A percentile compares a stretch with the other conserved stretches of the same genome.
Conservation (phyloP, 2,113 vertebrate species). For the Turnix velox region DNA sequence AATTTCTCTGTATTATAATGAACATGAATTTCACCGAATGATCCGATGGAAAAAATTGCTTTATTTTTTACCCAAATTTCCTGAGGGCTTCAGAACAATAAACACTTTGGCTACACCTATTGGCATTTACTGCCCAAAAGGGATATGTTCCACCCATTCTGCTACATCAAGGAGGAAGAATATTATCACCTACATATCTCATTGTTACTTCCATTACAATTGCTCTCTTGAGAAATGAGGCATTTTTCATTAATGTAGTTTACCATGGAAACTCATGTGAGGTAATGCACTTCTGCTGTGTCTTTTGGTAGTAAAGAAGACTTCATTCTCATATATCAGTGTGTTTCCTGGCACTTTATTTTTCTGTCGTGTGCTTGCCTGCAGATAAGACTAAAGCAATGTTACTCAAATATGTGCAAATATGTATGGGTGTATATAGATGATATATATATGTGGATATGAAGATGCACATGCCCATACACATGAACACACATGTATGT, state of each 20-base stretch:
- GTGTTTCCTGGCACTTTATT: slow-evolving; percentile 16
- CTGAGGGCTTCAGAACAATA: slow-evolving; percentile 61
- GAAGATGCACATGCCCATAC: rapidly evolving
- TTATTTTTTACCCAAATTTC: slow-evolving; percentile 48
- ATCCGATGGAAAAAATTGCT: slow-evolving; percentile 56
- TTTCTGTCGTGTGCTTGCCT: background rate
- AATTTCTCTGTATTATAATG: slow-evolving; percentile 59
- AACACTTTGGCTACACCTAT: slow-evolving; percentile 37
- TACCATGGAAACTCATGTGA: slow-evolving; percentile 58
- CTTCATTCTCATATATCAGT: background rate
- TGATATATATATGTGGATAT: rapidly evolving
- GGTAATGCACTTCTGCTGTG: slow-evolving; percentile 2
- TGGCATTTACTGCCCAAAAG: slow-evolving; percentile 22
- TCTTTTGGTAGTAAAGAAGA: background rate
- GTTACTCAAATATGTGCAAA: background rate
- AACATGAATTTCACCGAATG: slow-evolving; percentile 58
- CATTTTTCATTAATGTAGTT: slow-evolving; percentile 66
- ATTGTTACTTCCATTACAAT: slow-evolving; percentile 65
- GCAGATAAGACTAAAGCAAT: background rate
- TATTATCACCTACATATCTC: slow-evolving; percentile 54
- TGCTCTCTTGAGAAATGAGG: slow-evolving; percentile 54
- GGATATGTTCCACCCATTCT: slow-evolving; percentile 36
- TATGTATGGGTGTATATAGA: rapidly evolving
- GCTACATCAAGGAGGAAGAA: slow-evolving; percentile 32
- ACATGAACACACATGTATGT: rapidly evolving